phyloP scores from a whole-genome alignment of 2,888 invertebrate species.

The Brenthis daphne region DNA sequence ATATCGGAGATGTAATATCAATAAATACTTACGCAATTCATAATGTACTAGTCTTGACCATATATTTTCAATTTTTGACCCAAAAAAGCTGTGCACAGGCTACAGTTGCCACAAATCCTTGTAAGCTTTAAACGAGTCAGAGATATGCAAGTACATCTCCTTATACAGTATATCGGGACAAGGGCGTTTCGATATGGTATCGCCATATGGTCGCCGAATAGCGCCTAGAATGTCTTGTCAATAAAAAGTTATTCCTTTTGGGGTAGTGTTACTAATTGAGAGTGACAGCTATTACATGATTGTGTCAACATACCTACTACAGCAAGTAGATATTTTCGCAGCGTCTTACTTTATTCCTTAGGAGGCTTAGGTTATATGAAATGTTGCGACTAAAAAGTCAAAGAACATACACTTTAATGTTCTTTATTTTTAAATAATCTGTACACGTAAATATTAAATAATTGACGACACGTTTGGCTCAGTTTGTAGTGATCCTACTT shows the following conservation, averaged over 20 bases:
- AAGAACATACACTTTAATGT: too few relatives aligned
- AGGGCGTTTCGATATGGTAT: constrained; percentile 45
- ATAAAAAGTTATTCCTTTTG: constrained; percentile 24
- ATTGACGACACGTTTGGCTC: too few relatives aligned
- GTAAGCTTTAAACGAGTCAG: constrained; percentile 10
- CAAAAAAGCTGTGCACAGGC: constrained; percentile 7
- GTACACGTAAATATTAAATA: too few relatives aligned
- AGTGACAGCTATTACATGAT: constrained; percentile 13
- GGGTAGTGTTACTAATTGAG: constrained; percentile 5
- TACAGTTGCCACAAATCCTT: constrained; percentile 36
- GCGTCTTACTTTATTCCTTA: too few relatives aligned
- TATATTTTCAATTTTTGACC: not conserved
- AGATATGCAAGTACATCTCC: constrained; percentile 29
- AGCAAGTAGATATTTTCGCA: too few relatives aligned
- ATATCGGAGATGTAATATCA: not conserved
- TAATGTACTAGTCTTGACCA: too few relatives aligned
- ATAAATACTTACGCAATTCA: too few relatives aligned
- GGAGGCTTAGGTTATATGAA: too few relatives aligned
- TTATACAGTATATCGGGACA: constrained; percentile 43
- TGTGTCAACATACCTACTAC: not conserved
- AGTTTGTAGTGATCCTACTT: too few relatives aligned
- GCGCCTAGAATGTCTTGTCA: constrained; percentile 32
- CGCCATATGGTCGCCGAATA: constrained; percentile 40
- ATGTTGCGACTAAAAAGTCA: too few relatives aligned
- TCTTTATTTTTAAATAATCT: too few relatives aligned